Percentiles rank a stretch among this genome's conserved stretches.
Conservation (phyloP, 2,113 vertebrate species). For the Callipepla californica region DNA sequence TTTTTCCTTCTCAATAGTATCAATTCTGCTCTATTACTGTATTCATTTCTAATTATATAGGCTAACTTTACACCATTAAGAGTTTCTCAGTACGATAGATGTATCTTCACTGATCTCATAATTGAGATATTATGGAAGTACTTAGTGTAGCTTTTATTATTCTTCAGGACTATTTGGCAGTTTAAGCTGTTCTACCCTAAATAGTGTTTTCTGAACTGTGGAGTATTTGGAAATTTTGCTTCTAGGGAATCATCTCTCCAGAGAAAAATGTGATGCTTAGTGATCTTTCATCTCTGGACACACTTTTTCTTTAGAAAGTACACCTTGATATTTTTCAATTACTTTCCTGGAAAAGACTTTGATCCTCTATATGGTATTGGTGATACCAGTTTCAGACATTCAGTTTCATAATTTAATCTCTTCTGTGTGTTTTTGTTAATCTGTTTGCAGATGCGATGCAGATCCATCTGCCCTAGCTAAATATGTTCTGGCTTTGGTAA, state of each 20-base stretch:
- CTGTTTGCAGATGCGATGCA: slow-evolving; percentile 91
- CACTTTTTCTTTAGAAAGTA: not conserved
- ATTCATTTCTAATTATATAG: not conserved
- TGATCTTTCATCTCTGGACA: not conserved
- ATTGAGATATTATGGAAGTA: not conserved
- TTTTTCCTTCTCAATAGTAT: not conserved
- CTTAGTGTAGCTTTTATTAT: not conserved
- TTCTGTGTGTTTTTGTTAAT: not conserved
- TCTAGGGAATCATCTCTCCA: not conserved
- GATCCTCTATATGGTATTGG: not conserved
- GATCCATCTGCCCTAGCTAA: slow-evolving; percentile 98
- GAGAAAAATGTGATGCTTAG: not conserved
- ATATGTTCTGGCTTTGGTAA: slow-evolving; percentile 98
- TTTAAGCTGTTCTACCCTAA: not conserved
- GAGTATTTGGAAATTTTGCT: not conserved
- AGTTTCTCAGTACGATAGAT: not conserved
- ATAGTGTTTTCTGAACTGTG: not conserved
- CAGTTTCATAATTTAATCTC: not conserved
- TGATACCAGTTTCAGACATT: not conserved
- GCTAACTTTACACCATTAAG: not conserved
- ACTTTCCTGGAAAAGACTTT: not conserved
- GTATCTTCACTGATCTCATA: not conserved
- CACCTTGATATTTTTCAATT: not conserved
- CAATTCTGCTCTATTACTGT: not conserved
- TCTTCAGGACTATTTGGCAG: not conserved